Evolutionary conservation across 1,140 invertebrate species (phyloP), one percentile per base, ranked within the genome.

Genomic region (Lepeophtheirus salmonis): DNA sequence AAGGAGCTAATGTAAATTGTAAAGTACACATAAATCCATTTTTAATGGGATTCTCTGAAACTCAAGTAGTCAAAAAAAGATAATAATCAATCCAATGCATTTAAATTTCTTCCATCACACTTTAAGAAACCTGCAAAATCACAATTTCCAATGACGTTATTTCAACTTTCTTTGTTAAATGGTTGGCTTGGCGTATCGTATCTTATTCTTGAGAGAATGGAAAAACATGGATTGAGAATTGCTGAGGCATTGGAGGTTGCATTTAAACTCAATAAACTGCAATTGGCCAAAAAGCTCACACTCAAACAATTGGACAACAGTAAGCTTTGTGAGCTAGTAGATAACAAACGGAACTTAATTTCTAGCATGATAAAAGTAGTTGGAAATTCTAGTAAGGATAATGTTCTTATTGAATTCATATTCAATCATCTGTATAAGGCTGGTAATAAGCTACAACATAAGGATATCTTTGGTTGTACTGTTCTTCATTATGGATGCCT

Each of bases 401-500:
- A 41, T 41, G 30, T 10, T n/a, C n/a, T 41, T 41, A 41, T 41
- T n/a, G 30, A n/a, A n/a, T n/a, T n/a, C n/a, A n/a, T n/a, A n/a
- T n/a, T 41, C 6, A 41, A n/a, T n/a, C 30, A 41, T n/a, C 30
- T 41, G 6, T 6, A 10, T n/a, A 6, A n/a, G n/a, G 6, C 30
- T 41, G 30, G 30, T 6, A 41, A 41, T 41, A n/a, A 41, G 6
- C n/a, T 41, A n/a, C 30, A 41, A n/a, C 30, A n/a, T 41, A 41
- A 41, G 51, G 74, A 76, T 66, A 67, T 67, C n/a, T 67, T 69
- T 64, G 68, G 69, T 1, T 69, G 70, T 52, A 70, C 68, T 50
- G 67, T 72, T 16, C 57, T 76, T 2, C 69, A 68, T 26, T 74
- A 73, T 67, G 72, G 71, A 24, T 69, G 70, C 59, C 64, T 74